phyloP scores from a whole-genome alignment of 2,797 vertebrate species.

The Chiloscyllium punctatum region DNA sequence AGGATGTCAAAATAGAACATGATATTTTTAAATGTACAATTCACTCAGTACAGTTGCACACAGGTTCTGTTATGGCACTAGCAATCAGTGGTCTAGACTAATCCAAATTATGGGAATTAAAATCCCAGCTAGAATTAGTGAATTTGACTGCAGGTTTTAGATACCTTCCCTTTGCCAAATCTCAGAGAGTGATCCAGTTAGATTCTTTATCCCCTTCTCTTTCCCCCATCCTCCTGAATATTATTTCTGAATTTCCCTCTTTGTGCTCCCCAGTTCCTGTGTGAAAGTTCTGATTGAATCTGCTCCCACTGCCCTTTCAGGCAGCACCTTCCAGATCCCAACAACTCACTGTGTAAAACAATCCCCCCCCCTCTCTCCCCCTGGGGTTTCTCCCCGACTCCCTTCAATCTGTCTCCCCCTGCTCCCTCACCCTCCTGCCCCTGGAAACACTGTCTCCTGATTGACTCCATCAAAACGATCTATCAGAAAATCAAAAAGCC shows the following conservation, averaged over 20 bases:
- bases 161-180: background rate
- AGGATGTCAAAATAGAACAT: background rate
- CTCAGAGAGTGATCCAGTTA: background rate
- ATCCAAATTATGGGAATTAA: background rate
- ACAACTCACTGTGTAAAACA: no score
- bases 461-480: no score
- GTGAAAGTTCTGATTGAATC: background rate
- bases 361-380: no score
- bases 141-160: background rate
- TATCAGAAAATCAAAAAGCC: no score
- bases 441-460: no score
- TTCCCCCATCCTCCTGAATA: background rate
- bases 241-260: background rate
- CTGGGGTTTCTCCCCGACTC: no score
- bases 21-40: background rate
- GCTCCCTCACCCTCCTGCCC: no score
- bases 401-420: no score
- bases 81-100: background rate
- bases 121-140: background rate
- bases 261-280: background rate
- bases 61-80: background rate
- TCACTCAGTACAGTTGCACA: background rate
- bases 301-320: background rate
- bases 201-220: background rate
- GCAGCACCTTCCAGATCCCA: background rate